Evolutionary conservation across 2,888 invertebrate species (phyloP).

Genomic region (Epinotia brunnichana): DNA sequence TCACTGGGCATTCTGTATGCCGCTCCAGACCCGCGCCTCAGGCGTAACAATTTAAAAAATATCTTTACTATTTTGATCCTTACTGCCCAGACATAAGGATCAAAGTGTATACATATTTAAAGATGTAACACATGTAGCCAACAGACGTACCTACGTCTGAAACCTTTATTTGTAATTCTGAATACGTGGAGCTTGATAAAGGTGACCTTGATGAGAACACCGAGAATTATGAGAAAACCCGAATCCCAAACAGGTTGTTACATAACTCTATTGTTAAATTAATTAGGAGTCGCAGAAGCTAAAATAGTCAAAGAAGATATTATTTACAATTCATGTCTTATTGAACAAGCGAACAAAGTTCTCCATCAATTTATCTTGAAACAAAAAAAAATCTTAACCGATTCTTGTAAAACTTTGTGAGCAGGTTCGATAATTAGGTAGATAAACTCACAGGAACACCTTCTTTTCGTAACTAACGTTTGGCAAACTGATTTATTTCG

Average conservation of each 20-base stretch:
- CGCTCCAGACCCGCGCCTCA: neutral
- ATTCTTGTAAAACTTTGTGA: too few species aligned
- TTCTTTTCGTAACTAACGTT: too few species aligned
- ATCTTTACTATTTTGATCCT: neutral
- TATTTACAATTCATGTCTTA: too few species aligned
- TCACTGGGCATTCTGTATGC: neutral
- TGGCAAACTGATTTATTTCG: too few species aligned
- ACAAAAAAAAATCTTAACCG: too few species aligned
- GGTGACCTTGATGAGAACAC: slow-evolving; percentile 1
- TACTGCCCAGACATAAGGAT: neutral
- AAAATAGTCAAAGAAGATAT: too few species aligned
- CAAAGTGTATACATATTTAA: neutral
- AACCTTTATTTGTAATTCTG: slow-evolving; percentile 20
- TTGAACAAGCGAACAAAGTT: too few species aligned
- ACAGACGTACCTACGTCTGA: slow-evolving; percentile 6
- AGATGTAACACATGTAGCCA: neutral
- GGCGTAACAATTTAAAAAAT: slow-evolving; percentile 3
- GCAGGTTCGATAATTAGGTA: too few species aligned
- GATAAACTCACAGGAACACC: too few species aligned
- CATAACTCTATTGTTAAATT: neutral
- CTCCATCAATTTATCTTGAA: too few species aligned
- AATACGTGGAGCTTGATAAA: slow-evolving; percentile 16
- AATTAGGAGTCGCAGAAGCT: too few species aligned
- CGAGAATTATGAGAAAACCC: neutral
- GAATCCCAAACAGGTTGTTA: neutral